Evolutionary conservation across 2,113 vertebrate genomes (phyloP).

Genomic region (Gnathonemus echidnorhynchus): DNA sequence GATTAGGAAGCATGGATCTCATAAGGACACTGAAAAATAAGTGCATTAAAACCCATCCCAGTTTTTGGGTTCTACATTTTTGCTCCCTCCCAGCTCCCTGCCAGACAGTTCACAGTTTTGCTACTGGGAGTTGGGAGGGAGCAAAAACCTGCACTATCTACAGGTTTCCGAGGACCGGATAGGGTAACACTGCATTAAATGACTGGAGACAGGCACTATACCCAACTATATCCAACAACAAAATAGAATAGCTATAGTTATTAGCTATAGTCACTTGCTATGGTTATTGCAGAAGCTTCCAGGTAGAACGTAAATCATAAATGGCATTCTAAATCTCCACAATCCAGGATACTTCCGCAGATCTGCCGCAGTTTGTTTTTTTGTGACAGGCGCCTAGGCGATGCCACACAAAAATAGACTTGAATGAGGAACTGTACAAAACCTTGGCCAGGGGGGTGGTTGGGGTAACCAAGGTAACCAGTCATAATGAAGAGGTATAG

Average conservation of each 20-base stretch:
- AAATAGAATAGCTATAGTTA: neutral
- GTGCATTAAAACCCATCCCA: neutral
- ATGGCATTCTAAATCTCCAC: neutral
- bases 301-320: neutral
- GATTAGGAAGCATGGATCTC: neutral
- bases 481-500: neutral
- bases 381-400: neutral
- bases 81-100: neutral
- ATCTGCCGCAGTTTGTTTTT: neutral
- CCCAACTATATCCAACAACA: neutral
- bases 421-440: neutral
- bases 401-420: neutral
- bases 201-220: neutral
- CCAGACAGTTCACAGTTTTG: neutral
- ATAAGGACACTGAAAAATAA: neutral
- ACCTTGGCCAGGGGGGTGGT: neutral
- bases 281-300: neutral
- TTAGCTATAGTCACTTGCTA: neutral
- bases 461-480: constrained; percentile 8
- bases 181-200: neutral
- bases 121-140: neutral
- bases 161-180: neutral
- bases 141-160: neutral
- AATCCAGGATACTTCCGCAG: neutral
- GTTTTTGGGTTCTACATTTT: neutral